Percentiles rank a stretch among this genome's conserved stretches.
phyloP scores from a whole-genome alignment of 2,113 vertebrate genomes.

The Urocitellus parryii region DNA sequence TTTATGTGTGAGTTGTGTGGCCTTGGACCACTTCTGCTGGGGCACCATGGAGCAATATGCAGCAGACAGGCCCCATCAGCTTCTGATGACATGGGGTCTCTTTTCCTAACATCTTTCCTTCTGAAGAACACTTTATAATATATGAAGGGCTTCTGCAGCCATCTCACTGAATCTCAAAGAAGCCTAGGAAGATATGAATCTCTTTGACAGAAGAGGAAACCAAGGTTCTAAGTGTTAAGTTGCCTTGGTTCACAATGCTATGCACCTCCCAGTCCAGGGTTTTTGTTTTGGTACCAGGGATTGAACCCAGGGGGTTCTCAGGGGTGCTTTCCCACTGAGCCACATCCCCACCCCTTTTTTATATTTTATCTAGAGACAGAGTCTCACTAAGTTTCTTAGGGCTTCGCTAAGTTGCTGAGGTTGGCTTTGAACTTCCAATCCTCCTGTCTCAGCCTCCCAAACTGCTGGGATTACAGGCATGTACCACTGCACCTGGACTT shows the following conservation, averaged over 20 bases:
- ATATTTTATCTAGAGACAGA: too few relatives aligned
- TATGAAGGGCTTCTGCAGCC: background rate
- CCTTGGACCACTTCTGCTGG: background rate
- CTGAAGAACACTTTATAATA: background rate
- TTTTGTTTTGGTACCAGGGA: too few relatives aligned
- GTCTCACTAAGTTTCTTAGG: too few relatives aligned
- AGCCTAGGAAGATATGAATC: background rate
- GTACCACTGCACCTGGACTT: too few relatives aligned
- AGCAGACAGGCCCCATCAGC: background rate
- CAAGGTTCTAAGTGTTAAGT: background rate
- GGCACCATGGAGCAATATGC: background rate
- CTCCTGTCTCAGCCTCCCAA: too few relatives aligned
- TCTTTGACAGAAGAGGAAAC: background rate
- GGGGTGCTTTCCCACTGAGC: too few relatives aligned
- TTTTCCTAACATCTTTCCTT: background rate
- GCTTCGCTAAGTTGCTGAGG: too few relatives aligned
- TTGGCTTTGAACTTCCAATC: too few relatives aligned
- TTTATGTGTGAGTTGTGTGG: background rate
- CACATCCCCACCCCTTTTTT: too few relatives aligned
- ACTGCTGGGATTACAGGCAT: too few relatives aligned
- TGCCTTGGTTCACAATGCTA: background rate
- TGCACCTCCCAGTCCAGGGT: background rate
- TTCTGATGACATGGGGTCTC: background rate
- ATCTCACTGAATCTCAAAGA: background rate
- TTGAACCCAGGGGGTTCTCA: too few relatives aligned